Evolutionary conservation across 2,888 invertebrate genomes (phyloP), one percentile per base, ranked within the genome.

Genomic region (Caenorhabditis sinica): DNA sequence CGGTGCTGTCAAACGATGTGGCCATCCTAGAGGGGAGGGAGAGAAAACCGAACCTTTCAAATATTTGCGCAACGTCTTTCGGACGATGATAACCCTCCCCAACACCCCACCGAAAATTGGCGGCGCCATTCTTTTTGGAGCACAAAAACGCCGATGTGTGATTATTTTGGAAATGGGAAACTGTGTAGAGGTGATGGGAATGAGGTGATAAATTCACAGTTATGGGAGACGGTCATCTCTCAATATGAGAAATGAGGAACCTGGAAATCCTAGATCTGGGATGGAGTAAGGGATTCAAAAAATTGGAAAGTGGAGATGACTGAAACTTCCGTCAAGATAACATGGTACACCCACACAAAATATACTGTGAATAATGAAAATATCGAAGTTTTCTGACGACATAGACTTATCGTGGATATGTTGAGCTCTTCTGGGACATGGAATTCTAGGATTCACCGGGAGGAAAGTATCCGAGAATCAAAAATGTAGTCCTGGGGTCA

Each of bases 21-120:
- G 61, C 79, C 63, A 63, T 79, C 71, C 79, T 63, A 25, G 40
- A 49, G 63, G 51, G 49, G 40, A 9, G 51, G 53, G 23, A 60
- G 40, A 60, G 25, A 45, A 53, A 65, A 65, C 45, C 65, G 69
- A 69, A 69, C 69, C 79, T 65, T 79, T 65, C 82, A 82, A 82
- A 75, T 82, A 82, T 75, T 72, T 71, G 69, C 72, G 69, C 74
- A 75, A 75, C 82, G 74, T 75, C 82, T 74, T 69, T 73, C 58
- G 82, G 82, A 75, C 69, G 71, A 49, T 53, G 65, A 73, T 81
- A 58, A 73, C 71, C 66, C 76, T 28, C 49, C 77, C 30, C 68
- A 76, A 33, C 63, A 40, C 25, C 63, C 63, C 23, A 56, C 15
- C 30, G 33, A 53, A 45, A 58, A 73, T 66, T 66, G 73, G 63